phyloP scores from a whole-genome alignment of 2,888 invertebrate species.

The Linnaemya tessellans region DNA sequence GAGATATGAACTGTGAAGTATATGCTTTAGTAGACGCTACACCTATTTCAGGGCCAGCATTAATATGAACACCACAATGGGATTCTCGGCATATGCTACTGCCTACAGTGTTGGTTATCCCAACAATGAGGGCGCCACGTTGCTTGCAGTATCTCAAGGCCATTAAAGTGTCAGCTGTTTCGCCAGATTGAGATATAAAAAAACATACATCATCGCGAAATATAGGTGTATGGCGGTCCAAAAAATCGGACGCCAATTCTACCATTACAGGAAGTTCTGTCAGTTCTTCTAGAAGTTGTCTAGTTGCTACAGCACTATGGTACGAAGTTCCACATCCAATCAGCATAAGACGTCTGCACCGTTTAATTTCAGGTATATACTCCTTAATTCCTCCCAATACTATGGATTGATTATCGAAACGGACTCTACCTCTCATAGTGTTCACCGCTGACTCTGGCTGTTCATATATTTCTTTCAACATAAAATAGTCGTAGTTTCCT shows the following conservation, averaged over 20 bases:
- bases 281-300: slow-evolving; percentile 97
- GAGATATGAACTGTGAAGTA: slow-evolving; percentile 98
- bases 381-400: slow-evolving; percentile 99
- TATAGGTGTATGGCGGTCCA: slow-evolving; percentile 98
- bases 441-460: slow-evolving; percentile 99
- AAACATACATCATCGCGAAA: slow-evolving; percentile 99
- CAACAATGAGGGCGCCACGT: slow-evolving; percentile 98
- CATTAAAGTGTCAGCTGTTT: slow-evolving; percentile 98
- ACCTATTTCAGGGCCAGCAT: slow-evolving; percentile 99
- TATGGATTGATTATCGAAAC: slow-evolving; percentile 93
- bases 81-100: slow-evolving; percentile 99
- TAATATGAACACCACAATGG: slow-evolving; percentile 99
- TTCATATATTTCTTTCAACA: slow-evolving; percentile 99
- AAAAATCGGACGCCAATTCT: slow-evolving; percentile 98
- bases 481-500: slow-evolving; percentile 98
- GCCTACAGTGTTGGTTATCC: slow-evolving; percentile 99
- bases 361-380: slow-evolving; percentile 97
- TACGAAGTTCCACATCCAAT: slow-evolving; percentile 99
- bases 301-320: slow-evolving; percentile 98
- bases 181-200: slow-evolving; percentile 99
- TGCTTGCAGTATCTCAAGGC: slow-evolving; percentile 98
- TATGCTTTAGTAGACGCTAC: slow-evolving; percentile 99
- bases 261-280: slow-evolving; percentile 99
- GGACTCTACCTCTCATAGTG: slow-evolving; percentile 99
- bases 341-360: slow-evolving; percentile 97